Conservation (phyloP, 2,888 invertebrate genomes). For the Quadroppia sp. region DNA sequence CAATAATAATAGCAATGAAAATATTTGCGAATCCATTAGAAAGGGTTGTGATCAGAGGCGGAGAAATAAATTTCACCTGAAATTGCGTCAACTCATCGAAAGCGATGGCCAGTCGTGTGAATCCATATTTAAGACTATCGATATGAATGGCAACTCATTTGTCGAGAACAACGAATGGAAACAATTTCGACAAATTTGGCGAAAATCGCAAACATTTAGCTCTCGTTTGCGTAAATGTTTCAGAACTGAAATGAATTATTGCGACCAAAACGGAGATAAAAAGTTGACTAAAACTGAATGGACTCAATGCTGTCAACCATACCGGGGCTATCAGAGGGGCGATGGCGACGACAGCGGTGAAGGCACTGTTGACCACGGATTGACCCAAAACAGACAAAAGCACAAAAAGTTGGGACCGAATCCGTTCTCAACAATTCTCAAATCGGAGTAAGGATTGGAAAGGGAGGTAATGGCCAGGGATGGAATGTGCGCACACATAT, state of each 20-base stretch:
- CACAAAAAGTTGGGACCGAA: neutral
- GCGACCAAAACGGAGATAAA: constrained; percentile 38
- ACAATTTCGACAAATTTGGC: constrained; percentile 30
- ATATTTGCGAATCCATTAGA: constrained; percentile 17
- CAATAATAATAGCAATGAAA: neutral
- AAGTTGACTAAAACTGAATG: constrained; percentile 19
- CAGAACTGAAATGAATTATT: constrained; percentile 37
- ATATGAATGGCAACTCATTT: neutral
- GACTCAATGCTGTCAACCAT: constrained; percentile 34
- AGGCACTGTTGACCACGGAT: neutral
- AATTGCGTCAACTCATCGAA: constrained; percentile 1
- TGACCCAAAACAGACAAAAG: neutral
- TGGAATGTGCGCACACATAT: too few relatives aligned
- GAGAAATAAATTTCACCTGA: constrained; percentile 31
- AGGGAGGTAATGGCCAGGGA: neutral
- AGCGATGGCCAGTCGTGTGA: constrained; percentile 33
- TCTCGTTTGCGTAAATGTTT: constrained; percentile 30
- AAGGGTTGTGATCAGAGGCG: constrained; percentile 37
- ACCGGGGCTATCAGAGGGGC: neutral
- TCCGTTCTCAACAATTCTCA: neutral
- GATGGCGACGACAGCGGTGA: neutral
- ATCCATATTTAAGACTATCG: constrained; percentile 15
- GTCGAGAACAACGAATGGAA: constrained; percentile 37
- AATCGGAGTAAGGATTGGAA: neutral
- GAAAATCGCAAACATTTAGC: neutral